Conservation (phyloP, 2,113 vertebrate genomes). For the Siphamia tubifer region DNA sequence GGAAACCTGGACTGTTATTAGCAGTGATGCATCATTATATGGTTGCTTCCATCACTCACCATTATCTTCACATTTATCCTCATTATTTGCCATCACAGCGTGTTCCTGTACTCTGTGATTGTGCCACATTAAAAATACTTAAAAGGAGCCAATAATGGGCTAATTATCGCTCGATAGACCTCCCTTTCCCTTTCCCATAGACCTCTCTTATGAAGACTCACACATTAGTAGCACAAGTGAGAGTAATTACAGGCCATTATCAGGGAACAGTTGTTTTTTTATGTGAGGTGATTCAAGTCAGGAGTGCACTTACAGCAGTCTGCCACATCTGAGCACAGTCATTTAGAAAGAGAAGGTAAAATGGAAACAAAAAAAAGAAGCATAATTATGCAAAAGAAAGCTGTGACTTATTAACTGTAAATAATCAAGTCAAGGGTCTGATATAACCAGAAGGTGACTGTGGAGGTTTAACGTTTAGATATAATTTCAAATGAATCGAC, state of each 20-base stretch:
- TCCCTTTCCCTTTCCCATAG: neutral
- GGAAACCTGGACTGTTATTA: neutral
- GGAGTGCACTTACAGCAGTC: neutral
- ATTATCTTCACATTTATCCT: constrained; percentile 28
- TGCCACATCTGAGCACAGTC: neutral
- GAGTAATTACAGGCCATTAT: constrained; percentile 44
- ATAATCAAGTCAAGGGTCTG: too few relatives aligned
- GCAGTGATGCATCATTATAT: constrained; percentile 1
- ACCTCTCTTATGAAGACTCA: constrained; percentile 7
- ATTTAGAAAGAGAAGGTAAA: too few relatives aligned
- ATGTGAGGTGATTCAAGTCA: constrained; percentile 10
- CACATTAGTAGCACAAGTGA: constrained; percentile 4
- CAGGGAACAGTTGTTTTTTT: constrained; percentile 39
- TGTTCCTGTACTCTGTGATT: constrained; percentile 4
- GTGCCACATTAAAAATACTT: constrained; percentile 38
- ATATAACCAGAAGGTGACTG: too few relatives aligned
- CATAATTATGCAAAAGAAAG: neutral
- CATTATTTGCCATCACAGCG: constrained; percentile 38
- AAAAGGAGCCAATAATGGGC: constrained; percentile 43
- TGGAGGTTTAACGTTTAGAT: too few relatives aligned
- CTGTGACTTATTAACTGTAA: too few relatives aligned
- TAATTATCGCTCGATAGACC: constrained; percentile 30
- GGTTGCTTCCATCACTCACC: constrained; percentile 28
- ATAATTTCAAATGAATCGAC: too few relatives aligned
- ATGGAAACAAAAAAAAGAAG: neutral